Percentiles rank a stretch among this genome's conserved stretches.
These are phyloP conservation scores for Nomada goodeniana DNA, from an alignment of 2,888 invertebrate genomes.

Conservation along the genomic window DNA sequence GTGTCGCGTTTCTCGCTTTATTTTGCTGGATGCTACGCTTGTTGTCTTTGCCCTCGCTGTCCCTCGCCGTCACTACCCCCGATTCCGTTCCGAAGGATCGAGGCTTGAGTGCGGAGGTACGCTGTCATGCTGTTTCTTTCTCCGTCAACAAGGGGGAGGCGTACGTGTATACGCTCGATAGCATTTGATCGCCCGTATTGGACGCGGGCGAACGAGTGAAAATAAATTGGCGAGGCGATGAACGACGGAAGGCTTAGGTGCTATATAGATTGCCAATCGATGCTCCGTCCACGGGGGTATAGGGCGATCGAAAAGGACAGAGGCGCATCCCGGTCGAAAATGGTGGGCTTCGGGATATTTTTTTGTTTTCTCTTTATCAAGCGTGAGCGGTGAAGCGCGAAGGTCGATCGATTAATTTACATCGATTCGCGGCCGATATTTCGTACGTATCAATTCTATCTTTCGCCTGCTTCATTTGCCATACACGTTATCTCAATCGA, in stretches of 20 bases:
- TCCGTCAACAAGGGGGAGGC: slow-evolving; percentile 77
- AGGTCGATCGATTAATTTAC: slow-evolving; percentile 46
- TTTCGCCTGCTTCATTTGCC: not conserved
- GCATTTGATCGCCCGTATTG: slow-evolving; percentile 59
- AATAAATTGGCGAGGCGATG: slow-evolving; percentile 45
- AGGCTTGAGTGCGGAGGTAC: slow-evolving; percentile 49
- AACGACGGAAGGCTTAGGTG: slow-evolving; percentile 1
- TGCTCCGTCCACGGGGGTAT: not conserved
- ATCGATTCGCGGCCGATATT: slow-evolving; percentile 40
- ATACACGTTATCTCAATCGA: slow-evolving; percentile 14
- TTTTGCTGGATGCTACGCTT: slow-evolving; percentile 19
- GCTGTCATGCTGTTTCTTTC: slow-evolving; percentile 80
- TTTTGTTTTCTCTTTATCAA: not conserved
- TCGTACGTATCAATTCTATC: slow-evolving; percentile 20
- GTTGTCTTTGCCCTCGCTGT: slow-evolving; percentile 48
- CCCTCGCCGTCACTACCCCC: slow-evolving; percentile 32
- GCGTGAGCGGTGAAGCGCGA: not conserved
- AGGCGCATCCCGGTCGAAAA: not conserved
- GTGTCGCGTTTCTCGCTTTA: not conserved
- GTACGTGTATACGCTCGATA: slow-evolving; percentile 57
- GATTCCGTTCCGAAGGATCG: slow-evolving; percentile 67
- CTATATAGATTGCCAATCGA: too few species aligned
- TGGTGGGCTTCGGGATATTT: not conserved
- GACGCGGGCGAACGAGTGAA: slow-evolving; percentile 26
- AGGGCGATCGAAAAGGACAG: not conserved